phyloP scores from a whole-genome alignment of 2,797 vertebrate species.

The Enoplosus armatus region DNA sequence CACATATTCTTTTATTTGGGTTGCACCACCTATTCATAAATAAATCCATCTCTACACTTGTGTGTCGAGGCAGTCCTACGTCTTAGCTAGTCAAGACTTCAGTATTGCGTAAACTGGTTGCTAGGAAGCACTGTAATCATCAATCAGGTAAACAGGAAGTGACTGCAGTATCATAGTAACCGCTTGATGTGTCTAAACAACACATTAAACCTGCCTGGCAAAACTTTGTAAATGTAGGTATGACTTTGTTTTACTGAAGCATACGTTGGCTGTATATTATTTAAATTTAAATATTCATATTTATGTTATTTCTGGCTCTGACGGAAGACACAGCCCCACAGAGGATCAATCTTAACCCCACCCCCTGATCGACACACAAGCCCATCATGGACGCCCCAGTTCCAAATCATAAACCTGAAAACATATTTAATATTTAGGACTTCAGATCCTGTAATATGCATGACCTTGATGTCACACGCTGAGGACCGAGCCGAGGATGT shows the following conservation, averaged over 20 bases:
- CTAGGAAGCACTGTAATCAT: conserved; percentile 5
- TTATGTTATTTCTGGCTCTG: neutral
- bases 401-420: neutral
- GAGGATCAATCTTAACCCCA: neutral
- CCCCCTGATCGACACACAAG: neutral
- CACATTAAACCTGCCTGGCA: neutral
- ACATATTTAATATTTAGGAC: neutral
- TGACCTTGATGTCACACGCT: neutral
- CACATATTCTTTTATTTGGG: too few relatives aligned
- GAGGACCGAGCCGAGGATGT: neutral
- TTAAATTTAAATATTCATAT: neutral
- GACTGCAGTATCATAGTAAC: neutral
- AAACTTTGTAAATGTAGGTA: neutral
- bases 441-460: neutral
- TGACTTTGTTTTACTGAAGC: neutral
- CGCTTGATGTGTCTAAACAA: neutral
- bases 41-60: too few relatives aligned
- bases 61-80: too few relatives aligned
- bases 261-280: neutral
- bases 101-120: neutral
- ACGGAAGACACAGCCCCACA: neutral
- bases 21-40: too few relatives aligned
- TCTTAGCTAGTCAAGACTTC: neutral
- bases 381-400: neutral
- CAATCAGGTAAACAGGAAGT: neutral